These are phyloP conservation scores for Agonopterix arenella DNA, from an alignment of 2,888 invertebrate genomes.

Conservation along the genomic window DNA sequence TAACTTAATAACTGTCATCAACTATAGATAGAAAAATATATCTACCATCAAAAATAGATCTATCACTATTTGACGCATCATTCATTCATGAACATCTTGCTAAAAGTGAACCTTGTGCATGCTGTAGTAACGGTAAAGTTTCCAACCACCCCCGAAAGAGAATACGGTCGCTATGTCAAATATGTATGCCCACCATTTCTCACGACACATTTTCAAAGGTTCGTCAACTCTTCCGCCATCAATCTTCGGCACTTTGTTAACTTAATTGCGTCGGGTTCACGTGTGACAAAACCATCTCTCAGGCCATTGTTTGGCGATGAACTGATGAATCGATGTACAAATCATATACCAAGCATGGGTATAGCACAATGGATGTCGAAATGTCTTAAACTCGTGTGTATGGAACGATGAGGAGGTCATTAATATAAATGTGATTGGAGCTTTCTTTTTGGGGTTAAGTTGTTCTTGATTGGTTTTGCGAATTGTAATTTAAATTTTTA, in stretches of 20 bases:
- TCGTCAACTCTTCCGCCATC: constrained; percentile 17
- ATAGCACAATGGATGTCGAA: constrained; percentile 37
- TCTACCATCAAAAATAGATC: no score
- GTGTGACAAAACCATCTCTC: constrained; percentile 37
- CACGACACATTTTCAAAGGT: constrained; percentile 2
- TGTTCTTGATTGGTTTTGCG: neutral
- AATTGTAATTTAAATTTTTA: no score
- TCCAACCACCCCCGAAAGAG: no score
- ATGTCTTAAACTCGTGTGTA: constrained; percentile 16
- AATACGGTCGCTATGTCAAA: no score
- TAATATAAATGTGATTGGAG: constrained; percentile 18
- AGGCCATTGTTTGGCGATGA: constrained; percentile 35
- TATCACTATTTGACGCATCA: no score
- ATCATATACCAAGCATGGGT: constrained; percentile 25
- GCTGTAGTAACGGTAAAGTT: no score
- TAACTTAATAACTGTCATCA: no score
- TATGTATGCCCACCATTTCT: neutral
- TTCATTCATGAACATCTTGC: no score
- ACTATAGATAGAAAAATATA: no score
- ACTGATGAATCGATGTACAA: constrained; percentile 32
- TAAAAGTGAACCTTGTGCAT: no score
- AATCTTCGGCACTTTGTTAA: constrained; percentile 24
- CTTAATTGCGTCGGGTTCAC: constrained; percentile 32
- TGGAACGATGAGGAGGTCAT: constrained; percentile 15
- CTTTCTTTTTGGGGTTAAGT: constrained; percentile 14